These are phyloP conservation scores for Steatocranus sp. DNA, from an alignment of 2,797 vertebrate genomes.

Conservation along the genomic window DNA sequence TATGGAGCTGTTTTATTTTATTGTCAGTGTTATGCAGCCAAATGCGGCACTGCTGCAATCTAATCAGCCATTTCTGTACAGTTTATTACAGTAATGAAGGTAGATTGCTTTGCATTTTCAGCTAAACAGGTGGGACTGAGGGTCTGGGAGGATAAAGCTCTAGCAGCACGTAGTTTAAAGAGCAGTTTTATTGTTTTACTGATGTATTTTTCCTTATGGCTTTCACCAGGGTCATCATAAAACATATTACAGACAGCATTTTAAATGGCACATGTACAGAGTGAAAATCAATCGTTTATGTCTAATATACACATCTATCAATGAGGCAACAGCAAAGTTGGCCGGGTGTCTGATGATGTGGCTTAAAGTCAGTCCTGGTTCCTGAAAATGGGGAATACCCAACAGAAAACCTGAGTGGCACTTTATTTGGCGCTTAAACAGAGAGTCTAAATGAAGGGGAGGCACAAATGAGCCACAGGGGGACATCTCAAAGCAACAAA, in stretches of 20 bases:
- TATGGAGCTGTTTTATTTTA: not conserved
- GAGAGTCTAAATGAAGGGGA: not conserved
- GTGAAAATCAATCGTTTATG: not conserved
- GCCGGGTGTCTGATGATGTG: not conserved
- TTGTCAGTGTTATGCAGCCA: not conserved
- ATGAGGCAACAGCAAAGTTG: not conserved
- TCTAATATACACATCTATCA: not conserved
- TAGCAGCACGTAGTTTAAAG: not conserved
- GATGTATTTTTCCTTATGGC: not conserved
- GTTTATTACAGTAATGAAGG: not conserved
- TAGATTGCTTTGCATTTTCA: not conserved
- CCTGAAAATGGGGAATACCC: not conserved
- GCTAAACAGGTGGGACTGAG: not conserved
- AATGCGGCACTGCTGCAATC: not conserved
- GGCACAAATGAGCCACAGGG: not conserved
- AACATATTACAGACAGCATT: not conserved
- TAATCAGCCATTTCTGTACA: not conserved
- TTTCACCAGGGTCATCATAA: not conserved
- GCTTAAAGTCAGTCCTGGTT: not conserved
- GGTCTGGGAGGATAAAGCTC: not conserved
- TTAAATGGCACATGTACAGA: not conserved
- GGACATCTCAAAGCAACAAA: not conserved
- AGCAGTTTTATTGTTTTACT: not conserved
- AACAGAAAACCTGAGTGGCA: not conserved
- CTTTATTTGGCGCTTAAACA: not conserved